Percentiles rank a stretch among this genome's conserved stretches.
Evolutionary conservation across 2,797 vertebrate genomes (phyloP).

Genomic region (Thaleichthys pacificus): DNA sequence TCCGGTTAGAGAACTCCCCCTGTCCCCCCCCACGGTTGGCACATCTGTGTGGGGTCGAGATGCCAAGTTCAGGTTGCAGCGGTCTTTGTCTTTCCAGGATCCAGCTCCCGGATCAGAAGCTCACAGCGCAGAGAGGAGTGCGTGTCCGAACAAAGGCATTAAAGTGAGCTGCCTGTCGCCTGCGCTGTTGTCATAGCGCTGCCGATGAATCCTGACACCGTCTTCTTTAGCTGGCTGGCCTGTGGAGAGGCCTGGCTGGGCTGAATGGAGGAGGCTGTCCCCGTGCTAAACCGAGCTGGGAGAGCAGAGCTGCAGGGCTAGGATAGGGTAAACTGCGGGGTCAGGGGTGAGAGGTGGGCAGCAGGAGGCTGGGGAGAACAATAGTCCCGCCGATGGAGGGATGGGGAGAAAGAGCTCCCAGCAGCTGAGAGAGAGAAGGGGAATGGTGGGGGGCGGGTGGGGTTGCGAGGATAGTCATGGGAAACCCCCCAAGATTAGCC

Average conservation of each 20-base stretch:
- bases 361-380: slow-evolving; percentile 60
- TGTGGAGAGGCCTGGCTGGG: slow-evolving; percentile 20
- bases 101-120: slow-evolving; percentile 33
- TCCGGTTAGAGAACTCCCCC: background rate
- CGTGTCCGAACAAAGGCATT: slow-evolving; percentile 53
- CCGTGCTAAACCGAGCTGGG: slow-evolving; percentile 35
- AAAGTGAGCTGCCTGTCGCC: slow-evolving; percentile 51
- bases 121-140: slow-evolving; percentile 34
- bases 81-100: slow-evolving; percentile 46
- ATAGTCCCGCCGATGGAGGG: slow-evolving; percentile 42
- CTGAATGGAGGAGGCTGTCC: slow-evolving; percentile 31
- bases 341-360: slow-evolving; percentile 72
- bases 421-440: slow-evolving; percentile 57
- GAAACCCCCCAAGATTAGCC: slow-evolving; percentile 62
- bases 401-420: slow-evolving; percentile 58
- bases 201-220: slow-evolving; percentile 47
- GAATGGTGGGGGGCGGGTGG: slow-evolving; percentile 18
- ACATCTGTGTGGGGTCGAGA: slow-evolving; percentile 24
- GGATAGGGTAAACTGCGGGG: slow-evolving; percentile 59
- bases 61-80: slow-evolving; percentile 52
- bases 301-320: slow-evolving; percentile 26
- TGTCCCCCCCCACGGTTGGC: slow-evolving; percentile 2
- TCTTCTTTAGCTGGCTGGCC: slow-evolving; percentile 36
- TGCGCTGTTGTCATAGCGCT: slow-evolving; percentile 64
- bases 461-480: slow-evolving; percentile 50